Evolutionary conservation across 2,797 vertebrate genomes (phyloP).

Genomic region (Crax fasciolata): DNA sequence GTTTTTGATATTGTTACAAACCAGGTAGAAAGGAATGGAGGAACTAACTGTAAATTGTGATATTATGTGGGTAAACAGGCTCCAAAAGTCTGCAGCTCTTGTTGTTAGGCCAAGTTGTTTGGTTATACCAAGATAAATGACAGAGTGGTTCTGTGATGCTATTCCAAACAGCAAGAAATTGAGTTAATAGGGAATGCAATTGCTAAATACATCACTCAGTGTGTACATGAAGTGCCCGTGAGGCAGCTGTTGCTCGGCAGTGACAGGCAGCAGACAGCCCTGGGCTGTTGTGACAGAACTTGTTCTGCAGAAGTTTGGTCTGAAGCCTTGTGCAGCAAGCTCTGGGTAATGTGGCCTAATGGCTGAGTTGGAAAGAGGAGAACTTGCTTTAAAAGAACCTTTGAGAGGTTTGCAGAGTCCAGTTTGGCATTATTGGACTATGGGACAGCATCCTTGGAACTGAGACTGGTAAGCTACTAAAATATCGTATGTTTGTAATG

Average conservation of each 20-base stretch:
- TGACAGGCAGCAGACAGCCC: neutral
- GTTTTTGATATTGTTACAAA: neutral
- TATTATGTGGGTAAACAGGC: neutral
- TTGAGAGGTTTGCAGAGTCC: neutral
- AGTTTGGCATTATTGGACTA: neutral
- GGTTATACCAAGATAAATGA: neutral
- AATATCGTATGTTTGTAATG: fast-evolving
- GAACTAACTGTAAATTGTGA: neutral
- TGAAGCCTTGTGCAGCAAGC: neutral
- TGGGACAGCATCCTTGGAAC: neutral
- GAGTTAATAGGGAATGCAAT: neutral
- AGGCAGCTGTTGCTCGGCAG: neutral
- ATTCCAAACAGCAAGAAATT: neutral
- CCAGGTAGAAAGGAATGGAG: neutral
- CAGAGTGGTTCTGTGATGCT: neutral
- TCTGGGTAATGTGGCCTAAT: neutral
- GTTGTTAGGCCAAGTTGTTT: neutral
- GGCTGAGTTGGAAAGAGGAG: neutral
- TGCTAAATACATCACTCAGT: neutral
- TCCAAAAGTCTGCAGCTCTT: neutral
- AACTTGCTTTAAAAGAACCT: neutral
- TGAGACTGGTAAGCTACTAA: neutral
- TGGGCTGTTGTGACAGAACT: fast-evolving
- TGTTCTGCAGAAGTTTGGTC: neutral
- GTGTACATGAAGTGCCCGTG: neutral